phyloP scores from a whole-genome alignment of 2,113 vertebrate genomes.

The Alaudala cheleensis region DNA sequence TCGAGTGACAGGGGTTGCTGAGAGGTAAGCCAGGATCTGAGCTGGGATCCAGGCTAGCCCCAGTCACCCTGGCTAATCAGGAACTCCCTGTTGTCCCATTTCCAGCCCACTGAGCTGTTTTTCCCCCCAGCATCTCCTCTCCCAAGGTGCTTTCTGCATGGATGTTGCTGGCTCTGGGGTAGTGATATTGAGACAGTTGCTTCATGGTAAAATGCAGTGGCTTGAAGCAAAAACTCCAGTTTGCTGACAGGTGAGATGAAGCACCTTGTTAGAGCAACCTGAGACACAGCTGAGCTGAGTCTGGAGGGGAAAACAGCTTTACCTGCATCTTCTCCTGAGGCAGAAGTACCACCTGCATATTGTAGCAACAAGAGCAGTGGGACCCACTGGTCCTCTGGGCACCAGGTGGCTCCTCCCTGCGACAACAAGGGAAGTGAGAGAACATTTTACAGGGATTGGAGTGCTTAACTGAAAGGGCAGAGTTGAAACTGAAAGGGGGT shows the following conservation, averaged over 20 bases:
- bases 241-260: neutral
- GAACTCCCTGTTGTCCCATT: neutral
- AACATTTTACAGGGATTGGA: neutral
- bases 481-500: rapidly evolving
- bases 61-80: neutral
- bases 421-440: neutral
- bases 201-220: neutral
- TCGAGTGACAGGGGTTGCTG: neutral
- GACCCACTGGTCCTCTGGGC: neutral
- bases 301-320: neutral
- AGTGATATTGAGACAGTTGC: neutral
- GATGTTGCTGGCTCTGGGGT: neutral
- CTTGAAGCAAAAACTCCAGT: neutral
- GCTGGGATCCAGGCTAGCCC: rapidly evolving
- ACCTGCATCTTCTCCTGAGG: neutral
- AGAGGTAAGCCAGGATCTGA: neutral
- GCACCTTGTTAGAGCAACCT: neutral
- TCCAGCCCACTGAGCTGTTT: neutral
- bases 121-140: neutral
- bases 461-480: neutral
- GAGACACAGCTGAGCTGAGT: neutral
- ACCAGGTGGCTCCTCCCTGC: neutral
- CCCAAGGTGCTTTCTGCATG: neutral
- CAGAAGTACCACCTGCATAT: neutral
- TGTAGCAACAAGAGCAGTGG: neutral